A percentile compares a stretch with the other conserved stretches of the same genome.
Evolutionary conservation across 64 coral and sea anemone species (phyloP).

Genomic region (Actinia tenebrosa): DNA sequence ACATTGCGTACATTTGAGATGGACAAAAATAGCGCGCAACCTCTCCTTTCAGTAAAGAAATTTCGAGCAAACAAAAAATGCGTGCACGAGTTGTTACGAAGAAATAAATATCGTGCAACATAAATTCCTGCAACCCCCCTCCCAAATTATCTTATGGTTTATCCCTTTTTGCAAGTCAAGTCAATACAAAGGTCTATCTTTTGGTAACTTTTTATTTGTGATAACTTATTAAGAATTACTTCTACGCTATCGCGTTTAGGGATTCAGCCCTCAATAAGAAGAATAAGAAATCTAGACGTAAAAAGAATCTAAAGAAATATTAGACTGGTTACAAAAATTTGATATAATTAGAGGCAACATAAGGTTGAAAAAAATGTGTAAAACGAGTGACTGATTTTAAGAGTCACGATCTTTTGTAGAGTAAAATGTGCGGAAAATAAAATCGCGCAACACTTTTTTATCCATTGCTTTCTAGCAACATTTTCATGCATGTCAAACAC

Average conservation of each 20-base stretch:
- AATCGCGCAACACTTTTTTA: not conserved
- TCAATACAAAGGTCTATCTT: not conserved
- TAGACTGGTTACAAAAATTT: not conserved
- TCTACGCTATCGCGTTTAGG: not conserved
- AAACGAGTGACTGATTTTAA: not conserved
- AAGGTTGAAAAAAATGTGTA: not conserved
- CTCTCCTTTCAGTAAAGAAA: no score
- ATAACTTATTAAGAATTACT: slow-evolving; percentile 4
- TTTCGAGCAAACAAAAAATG: no score
- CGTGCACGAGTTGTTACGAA: no score
- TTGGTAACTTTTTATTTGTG: not conserved
- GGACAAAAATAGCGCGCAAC: no score
- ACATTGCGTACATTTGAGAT: no score
- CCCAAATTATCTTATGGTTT: no score
- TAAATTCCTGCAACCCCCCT: no score
- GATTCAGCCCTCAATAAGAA: not conserved
- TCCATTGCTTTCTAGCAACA: not conserved
- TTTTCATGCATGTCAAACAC: no score
- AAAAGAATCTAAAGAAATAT: not conserved
- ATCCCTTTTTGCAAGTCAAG: no score
- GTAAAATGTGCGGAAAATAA: not conserved
- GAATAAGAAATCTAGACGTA: not conserved
- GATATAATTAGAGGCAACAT: not conserved
- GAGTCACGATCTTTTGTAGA: not conserved
- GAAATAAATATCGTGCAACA: no score